Evolutionary conservation across 2,797 vertebrate genomes (phyloP).

Genomic region (Hephaestus fuliginosus): DNA sequence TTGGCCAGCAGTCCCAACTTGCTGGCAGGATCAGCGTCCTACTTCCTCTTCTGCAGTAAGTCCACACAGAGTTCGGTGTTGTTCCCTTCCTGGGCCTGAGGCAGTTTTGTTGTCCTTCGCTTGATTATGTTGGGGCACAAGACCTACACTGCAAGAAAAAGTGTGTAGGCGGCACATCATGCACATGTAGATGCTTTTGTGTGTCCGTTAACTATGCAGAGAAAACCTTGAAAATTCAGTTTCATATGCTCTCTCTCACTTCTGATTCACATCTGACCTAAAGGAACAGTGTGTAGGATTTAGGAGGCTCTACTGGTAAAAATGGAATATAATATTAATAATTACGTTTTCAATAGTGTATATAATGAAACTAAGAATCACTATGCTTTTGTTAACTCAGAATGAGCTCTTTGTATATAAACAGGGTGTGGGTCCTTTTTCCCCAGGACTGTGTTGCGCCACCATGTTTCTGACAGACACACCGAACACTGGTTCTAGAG

Average conservation of each 20-base stretch:
- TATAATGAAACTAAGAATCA: too few species aligned
- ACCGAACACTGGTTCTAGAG: too few species aligned
- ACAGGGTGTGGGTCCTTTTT: too few species aligned
- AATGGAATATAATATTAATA: too few species aligned
- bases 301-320: too few species aligned
- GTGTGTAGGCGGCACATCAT: not conserved
- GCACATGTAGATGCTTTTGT: not conserved
- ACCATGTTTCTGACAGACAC: too few species aligned
- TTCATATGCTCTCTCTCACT: not conserved
- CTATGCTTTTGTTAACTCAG: too few species aligned
- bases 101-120: not conserved
- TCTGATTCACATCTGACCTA: not conserved
- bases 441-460: too few species aligned
- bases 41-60: conserved; percentile 89
- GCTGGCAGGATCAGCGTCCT: conserved; percentile 80
- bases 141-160: not conserved
- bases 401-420: too few species aligned
- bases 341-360: too few species aligned
- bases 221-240: conserved; percentile 21
- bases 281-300: too few species aligned
- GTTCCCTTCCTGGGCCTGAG: not conserved
- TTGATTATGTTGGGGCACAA: not conserved
- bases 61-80: conserved; percentile 14
- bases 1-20: conserved; percentile 81
- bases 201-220: not conserved